A percentile compares a stretch with the other conserved stretches of the same genome.
phyloP scores from a whole-genome alignment of 2,113 vertebrate species.

The Herpetotheres cachinnans region DNA sequence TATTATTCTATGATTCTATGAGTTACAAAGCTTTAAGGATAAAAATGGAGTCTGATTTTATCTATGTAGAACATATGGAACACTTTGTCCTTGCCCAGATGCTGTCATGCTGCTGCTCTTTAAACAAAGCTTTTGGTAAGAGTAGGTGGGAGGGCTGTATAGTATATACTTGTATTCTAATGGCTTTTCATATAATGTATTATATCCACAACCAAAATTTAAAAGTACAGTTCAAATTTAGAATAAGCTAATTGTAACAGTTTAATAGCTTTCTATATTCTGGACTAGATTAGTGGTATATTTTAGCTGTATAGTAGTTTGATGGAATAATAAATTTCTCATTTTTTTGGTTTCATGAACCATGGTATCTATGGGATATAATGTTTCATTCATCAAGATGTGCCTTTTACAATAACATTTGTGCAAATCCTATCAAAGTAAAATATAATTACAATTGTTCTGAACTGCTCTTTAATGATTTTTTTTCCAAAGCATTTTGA shows the following conservation, averaged over 20 bases:
- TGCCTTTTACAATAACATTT: neutral
- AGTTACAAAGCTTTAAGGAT: neutral
- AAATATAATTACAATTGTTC: constrained; percentile 45
- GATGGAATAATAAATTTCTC: neutral
- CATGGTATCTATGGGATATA: neutral
- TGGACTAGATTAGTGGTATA: neutral
- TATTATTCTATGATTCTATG: neutral
- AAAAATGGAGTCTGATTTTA: neutral
- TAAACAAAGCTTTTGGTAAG: neutral
- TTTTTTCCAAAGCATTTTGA: neutral
- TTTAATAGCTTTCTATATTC: neutral
- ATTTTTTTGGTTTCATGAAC: neutral
- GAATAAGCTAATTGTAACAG: neutral
- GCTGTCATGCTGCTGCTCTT: neutral
- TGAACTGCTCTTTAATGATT: neutral
- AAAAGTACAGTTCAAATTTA: neutral
- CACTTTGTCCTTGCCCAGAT: neutral
- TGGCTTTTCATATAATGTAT: neutral
- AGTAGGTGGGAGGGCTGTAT: neutral
- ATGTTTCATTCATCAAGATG: neutral
- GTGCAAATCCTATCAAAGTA: constrained; percentile 23
- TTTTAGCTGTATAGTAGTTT: neutral
- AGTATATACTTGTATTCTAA: neutral
- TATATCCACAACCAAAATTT: neutral
- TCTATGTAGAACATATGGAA: neutral